Evolutionary conservation across 23 tunicate genomes (phyloP).

Genomic region (Halocynthia roretzi): DNA sequence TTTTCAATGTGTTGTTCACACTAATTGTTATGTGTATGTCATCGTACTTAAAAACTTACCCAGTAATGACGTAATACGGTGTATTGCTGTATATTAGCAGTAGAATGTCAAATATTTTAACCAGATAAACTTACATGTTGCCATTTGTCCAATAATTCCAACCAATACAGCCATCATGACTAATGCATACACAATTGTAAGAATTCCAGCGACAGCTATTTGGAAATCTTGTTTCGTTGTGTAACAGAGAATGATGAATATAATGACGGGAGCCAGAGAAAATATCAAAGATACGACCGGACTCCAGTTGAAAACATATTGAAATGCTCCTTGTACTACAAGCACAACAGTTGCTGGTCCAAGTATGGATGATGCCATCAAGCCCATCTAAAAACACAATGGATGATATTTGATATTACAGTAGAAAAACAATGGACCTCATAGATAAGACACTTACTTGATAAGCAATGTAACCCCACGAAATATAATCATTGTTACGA

Average conservation of each 20-base stretch:
- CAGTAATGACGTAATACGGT: too few relatives aligned
- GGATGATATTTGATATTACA: background rate
- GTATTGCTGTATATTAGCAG: too few relatives aligned
- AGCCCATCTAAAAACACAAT: conserved; percentile 51
- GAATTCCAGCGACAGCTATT: conserved; percentile 83
- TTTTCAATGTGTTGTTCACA: too few relatives aligned
- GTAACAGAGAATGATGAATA: conserved; percentile 80
- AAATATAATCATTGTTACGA: conserved; percentile 82
- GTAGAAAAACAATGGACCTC: background rate
- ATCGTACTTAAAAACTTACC: too few relatives aligned
- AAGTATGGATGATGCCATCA: conserved; percentile 80
- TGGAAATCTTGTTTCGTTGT: conserved; percentile 75
- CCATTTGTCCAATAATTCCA: conserved; percentile 85
- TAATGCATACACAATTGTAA: conserved; percentile 85
- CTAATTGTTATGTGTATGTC: too few relatives aligned
- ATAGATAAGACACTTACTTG: conserved; percentile 37
- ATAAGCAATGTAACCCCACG: conserved; percentile 88
- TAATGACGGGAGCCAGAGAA: conserved; percentile 82
- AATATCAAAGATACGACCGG: conserved; percentile 57
- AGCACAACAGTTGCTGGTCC: conserved; percentile 91
- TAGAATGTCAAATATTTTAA: too few relatives aligned
- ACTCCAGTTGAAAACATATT: conserved; percentile 63
- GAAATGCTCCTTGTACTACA: conserved; percentile 84
- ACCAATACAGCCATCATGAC: conserved; percentile 95
- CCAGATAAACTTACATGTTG: conserved; percentile 29